Percentiles rank a stretch among this genome's conserved stretches.
These are phyloP conservation scores for Gobio gobio DNA, from an alignment of 2,113 vertebrate species.

Conservation along the genomic window DNA sequence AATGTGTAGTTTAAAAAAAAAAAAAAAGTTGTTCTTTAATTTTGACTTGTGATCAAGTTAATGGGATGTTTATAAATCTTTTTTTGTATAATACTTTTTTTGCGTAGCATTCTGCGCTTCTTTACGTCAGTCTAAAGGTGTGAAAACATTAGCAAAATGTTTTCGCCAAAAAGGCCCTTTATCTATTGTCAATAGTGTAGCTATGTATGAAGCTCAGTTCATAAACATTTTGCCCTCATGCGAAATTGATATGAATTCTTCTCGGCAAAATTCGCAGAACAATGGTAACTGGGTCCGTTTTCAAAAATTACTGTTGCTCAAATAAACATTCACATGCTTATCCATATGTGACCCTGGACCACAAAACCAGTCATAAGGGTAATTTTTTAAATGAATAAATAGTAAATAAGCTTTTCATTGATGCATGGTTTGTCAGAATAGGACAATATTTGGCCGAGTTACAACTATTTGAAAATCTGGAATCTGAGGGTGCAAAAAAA, in stretches of 20 bases:
- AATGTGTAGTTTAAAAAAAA: neutral
- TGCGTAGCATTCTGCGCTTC: neutral
- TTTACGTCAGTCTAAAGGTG: neutral
- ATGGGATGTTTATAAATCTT: neutral
- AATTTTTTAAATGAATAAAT: no score
- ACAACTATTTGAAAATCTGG: no score
- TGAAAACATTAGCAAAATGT: neutral
- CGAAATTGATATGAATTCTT: neutral
- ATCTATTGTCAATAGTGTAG: neutral
- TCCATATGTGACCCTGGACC: neutral
- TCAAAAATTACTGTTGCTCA: neutral
- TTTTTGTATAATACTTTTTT: neutral
- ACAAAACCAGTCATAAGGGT: no score
- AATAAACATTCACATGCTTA: neutral
- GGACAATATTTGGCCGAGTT: no score
- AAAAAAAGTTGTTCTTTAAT: no score
- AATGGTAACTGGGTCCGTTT: neutral
- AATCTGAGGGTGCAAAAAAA: no score
- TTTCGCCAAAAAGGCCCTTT: neutral
- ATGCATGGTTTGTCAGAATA: no score
- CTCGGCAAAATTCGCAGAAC: neutral
- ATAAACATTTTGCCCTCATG: neutral
- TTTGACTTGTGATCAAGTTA: neutral
- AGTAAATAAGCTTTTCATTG: no score
- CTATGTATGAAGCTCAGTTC: neutral